Base-by-base conservation (phyloP, 2,888 invertebrate genomes). In the Catotricha subobsoleta region DNA sequence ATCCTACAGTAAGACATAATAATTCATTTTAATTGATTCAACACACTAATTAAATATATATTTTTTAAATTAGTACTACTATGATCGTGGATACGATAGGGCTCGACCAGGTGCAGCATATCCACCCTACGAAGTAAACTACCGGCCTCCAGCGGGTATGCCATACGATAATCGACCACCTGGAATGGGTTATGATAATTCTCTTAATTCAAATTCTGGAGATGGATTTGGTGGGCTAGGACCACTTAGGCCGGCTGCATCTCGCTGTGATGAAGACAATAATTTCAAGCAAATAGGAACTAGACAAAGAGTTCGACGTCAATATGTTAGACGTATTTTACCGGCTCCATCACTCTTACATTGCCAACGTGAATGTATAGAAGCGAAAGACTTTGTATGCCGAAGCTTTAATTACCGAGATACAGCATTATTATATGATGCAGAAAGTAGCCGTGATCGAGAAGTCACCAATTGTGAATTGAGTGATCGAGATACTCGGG, bases 401-500 rank as follows among this genome's bases (percentile, higher is more conserved):
- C 70, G 83, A 56, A 80, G 87, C 27, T 90, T 90, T 62, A 88
- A 87, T 64, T 88, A 74, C 63, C 77, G 80, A 76, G 80, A 63
- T 52, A 47, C 47, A 21, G 13, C 29, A 8, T 39, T 40, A 27
- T 44, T 54, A 73, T 74, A 57, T 21, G 41, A 41, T 9, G 20
- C 18, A 10, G 54, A 53, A 16, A 67, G 66, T 6, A 66, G 64
- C 38, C 64, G 76, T 27, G 86, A 88, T 50, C 55, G 62, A 36
- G 63, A 61, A 45, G 46, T 54, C 42, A 25, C 35, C 12, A 91
- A 91, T 57, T 91, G 90, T 55, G 90, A 91, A 57, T 66, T 91
- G 7, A 88, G 86, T 55, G 88, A 90, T 56, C 71, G 83, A 37
- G 87, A 87, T 56, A 79, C 83, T 0, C 68, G 82, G 41, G 83